Conservation (phyloP, 2,888 invertebrate species). For the Monoplex corrugatus region DNA sequence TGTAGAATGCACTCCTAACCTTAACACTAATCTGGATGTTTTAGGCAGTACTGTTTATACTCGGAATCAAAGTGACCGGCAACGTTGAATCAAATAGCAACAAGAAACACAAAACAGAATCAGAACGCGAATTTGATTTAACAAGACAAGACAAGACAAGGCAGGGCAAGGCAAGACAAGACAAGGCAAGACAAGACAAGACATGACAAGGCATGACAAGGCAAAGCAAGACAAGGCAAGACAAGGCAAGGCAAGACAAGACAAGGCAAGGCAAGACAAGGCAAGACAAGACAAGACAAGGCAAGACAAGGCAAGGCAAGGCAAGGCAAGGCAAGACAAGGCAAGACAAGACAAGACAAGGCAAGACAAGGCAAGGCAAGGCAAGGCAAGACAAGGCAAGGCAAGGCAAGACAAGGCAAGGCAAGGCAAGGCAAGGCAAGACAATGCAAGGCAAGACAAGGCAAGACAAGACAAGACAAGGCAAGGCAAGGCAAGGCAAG, state of each 20-base stretch:
- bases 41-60: too few species aligned
- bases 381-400: conserved; percentile 12
- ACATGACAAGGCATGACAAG: background rate
- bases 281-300: too few species aligned
- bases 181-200: conserved; percentile 20
- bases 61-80: too few species aligned
- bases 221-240: background rate
- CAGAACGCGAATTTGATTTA: background rate
- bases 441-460: too few species aligned
- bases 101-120: too few species aligned
- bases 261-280: background rate
- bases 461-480: too few species aligned
- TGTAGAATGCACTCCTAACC: too few species aligned
- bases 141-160: background rate
- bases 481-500: conserved; percentile 14
- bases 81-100: too few species aligned
- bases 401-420: background rate
- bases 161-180: background rate
- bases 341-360: background rate
- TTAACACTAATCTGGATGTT: too few species aligned
- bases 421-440: too few species aligned
- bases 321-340: conserved; percentile 1
- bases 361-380: background rate
- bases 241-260: background rate
- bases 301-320: background rate